These are phyloP conservation scores for Gymnobelideus leadbeateri DNA, from an alignment of 2,113 vertebrate species.

Conservation along the genomic window DNA sequence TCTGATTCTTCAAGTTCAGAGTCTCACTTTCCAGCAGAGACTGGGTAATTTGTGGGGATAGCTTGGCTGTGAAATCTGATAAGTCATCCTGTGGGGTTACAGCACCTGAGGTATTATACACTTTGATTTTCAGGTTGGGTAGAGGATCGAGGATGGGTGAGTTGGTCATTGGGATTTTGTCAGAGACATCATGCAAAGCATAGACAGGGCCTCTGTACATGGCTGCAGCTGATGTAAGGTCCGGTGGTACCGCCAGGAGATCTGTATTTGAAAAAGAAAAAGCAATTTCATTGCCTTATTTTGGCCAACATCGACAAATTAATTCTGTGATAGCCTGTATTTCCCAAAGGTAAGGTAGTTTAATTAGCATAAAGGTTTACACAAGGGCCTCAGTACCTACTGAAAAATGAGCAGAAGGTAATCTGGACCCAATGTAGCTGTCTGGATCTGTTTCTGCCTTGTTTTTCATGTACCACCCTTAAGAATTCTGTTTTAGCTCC, in stretches of 20 bases:
- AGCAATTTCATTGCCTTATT: constrained; percentile 10
- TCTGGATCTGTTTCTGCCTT: background rate
- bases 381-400: background rate
- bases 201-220: constrained; percentile 97
- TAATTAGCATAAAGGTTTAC: background rate
- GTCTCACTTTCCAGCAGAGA: constrained; percentile 93
- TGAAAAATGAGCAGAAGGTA: background rate
- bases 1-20: constrained; percentile 92
- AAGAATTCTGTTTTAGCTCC: background rate
- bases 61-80: constrained; percentile 92
- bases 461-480: background rate
- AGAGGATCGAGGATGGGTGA: constrained; percentile 95
- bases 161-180: constrained; percentile 99
- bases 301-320: background rate
- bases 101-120: constrained; percentile 92
- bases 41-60: constrained; percentile 94
- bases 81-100: constrained; percentile 95
- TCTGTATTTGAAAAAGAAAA: constrained; percentile 84
- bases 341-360: constrained; percentile 18
- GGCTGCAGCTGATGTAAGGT: constrained; percentile 96
- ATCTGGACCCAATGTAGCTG: background rate
- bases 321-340: background rate
- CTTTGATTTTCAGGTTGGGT: constrained; percentile 97
- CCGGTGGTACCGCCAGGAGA: constrained; percentile 94
- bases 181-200: constrained; percentile 93